Base-by-base conservation (phyloP, 1,140 invertebrate species). In the Pomacea maculata region DNA sequence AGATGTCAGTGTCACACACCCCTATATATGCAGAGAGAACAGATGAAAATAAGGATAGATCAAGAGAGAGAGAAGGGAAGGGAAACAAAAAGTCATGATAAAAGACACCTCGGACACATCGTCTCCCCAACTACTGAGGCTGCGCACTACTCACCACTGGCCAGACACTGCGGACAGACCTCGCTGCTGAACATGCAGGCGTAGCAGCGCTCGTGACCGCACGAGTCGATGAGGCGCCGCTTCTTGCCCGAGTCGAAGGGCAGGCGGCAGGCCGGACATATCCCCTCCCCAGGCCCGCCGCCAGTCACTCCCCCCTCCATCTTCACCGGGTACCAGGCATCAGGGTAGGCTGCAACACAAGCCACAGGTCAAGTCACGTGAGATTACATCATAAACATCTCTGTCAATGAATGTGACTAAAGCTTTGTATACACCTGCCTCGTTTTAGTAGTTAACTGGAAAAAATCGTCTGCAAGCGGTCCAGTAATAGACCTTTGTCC, bases 161-260 rank as follows among this genome's bases (percentile, higher is more conserved):
- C 82, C n/a, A 87, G 93, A 84, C 96, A 98, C 52, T 97, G 93
- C n/a, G 96, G 96, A 91, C 97, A 98, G 54, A 94, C 93, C 91
- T 97, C 96, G 92, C 95, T 96, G 86, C 94, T 95, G 92, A 97
- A 97, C 93, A 97, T 95, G 92, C 97, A 98, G 83, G 95, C 95
- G 93, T 97, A 98, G 92, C 97, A 98, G 71, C 96, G 93, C 89
- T 97, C 96, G 93, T 98, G 97, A 82, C 97, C 96, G 92, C 97
- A 98, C 77, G 95, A 95, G 92, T 98, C 97, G 89, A 97, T 97
- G 86, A 98, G 93, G 89, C 96, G 95, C 90, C 97, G 94, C 92
- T 97, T 97, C 92, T 97, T 97, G 91, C 96, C 96, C 92, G 97
- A 96, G 92, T 98, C 96, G 93, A 97, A 98, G 83, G 96, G 96